phyloP scores from a whole-genome alignment of 2,113 vertebrate genomes.

The Ranitomeya variabilis region DNA sequence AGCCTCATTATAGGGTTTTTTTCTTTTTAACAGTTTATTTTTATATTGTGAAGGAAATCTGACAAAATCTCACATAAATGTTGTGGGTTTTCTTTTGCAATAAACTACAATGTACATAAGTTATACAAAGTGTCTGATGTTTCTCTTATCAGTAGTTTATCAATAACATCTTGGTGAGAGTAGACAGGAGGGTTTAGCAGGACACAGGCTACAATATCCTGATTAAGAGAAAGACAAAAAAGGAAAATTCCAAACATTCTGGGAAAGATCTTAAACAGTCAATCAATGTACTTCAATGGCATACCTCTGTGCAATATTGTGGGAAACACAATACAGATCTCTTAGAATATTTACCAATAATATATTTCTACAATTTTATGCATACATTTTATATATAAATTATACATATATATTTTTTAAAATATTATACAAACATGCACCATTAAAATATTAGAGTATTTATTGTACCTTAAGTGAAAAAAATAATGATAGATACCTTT shows the following conservation, averaged over 20 bases:
- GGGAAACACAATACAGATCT: not conserved
- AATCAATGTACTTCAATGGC: not conserved
- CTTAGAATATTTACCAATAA: not conserved
- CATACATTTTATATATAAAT: no score
- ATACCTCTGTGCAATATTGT: not conserved
- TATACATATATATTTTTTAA: not conserved
- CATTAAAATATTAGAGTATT: not conserved
- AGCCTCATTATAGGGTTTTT: not conserved
- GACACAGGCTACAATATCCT: conserved; percentile 21
- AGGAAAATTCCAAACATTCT: conserved; percentile 28
- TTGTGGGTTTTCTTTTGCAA: not conserved
- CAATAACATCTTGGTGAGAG: conserved; percentile 16
- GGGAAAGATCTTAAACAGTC: conserved; percentile 9
- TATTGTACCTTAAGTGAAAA: not conserved
- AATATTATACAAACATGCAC: not conserved
- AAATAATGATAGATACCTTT: not conserved
- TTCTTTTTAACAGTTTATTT: not conserved
- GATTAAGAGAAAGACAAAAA: not conserved
- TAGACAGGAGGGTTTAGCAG: not conserved
- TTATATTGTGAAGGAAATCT: not conserved
- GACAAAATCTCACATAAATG: not conserved
- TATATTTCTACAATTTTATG: no score
- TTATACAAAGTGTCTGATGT: not conserved
- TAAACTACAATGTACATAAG: not conserved
- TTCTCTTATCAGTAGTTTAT: not conserved